A percentile compares a stretch with the other conserved stretches of the same genome.
Evolutionary conservation across 2,888 invertebrate genomes (phyloP).

Genomic region (Odontothrips loti): DNA sequence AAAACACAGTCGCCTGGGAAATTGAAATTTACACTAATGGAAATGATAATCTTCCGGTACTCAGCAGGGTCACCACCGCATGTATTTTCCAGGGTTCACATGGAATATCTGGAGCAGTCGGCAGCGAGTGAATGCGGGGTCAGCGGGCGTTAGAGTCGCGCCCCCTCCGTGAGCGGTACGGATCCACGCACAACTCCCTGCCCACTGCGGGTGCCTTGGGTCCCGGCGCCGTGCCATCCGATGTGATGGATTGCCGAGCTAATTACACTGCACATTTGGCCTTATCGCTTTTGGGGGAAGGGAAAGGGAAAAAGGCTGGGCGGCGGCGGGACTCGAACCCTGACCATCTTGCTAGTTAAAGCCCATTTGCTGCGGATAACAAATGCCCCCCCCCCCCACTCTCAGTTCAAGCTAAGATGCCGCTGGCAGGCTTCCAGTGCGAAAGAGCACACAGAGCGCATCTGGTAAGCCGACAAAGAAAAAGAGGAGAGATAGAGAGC

Average conservation of each 20-base stretch:
- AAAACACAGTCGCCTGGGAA: too few relatives aligned
- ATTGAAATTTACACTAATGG: too few relatives aligned
- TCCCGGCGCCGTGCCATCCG: too few relatives aligned
- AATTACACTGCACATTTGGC: not conserved
- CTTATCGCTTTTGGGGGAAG: not conserved
- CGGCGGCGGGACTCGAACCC: not conserved
- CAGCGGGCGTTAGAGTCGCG: too few relatives aligned
- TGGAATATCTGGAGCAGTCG: too few relatives aligned
- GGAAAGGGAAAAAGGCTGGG: not conserved
- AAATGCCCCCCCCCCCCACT: not conserved
- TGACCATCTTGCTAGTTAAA: conserved; percentile 16
- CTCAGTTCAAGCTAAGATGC: not conserved
- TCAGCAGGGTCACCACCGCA: too few relatives aligned
- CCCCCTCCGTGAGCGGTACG: too few relatives aligned
- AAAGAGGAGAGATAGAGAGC: not conserved
- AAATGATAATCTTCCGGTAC: too few relatives aligned
- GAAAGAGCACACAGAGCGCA: not conserved
- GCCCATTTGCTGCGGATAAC: conserved; percentile 17
- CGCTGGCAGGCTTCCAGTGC: conserved; percentile 2
- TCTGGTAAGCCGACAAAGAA: not conserved
- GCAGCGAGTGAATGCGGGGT: too few relatives aligned
- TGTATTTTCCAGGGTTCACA: too few relatives aligned
- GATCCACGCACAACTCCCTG: too few relatives aligned
- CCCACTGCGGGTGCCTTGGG: too few relatives aligned
- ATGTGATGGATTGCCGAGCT: not conserved